A percentile compares a stretch with the other conserved stretches of the same genome.
phyloP scores from a whole-genome alignment of 2,888 invertebrate genomes.

The Chironomus tentans region DNA sequence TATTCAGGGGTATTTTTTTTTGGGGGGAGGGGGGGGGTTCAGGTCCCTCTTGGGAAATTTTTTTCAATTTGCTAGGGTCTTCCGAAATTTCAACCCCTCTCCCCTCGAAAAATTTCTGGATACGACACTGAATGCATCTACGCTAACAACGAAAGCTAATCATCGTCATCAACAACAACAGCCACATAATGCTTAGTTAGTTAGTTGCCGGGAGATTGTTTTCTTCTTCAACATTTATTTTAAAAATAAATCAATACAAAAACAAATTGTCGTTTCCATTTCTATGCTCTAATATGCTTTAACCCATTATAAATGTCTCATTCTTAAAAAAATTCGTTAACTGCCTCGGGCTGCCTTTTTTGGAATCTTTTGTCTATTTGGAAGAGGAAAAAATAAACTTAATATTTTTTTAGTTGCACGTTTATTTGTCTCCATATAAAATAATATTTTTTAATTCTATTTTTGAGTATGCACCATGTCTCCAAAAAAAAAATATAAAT shows the following conservation, averaged over 20 bases:
- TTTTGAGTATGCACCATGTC: slow-evolving; percentile 15
- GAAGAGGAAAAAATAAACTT: too few species aligned
- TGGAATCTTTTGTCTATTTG: background rate
- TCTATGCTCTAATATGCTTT: background rate
- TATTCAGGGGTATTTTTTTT: too few species aligned
- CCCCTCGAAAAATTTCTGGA: too few species aligned
- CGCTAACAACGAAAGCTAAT: too few species aligned
- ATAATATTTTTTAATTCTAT: slow-evolving; percentile 19
- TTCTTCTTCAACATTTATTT: background rate
- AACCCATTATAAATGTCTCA: background rate
- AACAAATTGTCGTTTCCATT: slow-evolving; percentile 5
- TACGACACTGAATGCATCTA: too few species aligned
- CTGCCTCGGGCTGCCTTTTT: background rate
- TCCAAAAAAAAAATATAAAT: background rate
- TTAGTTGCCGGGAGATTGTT: background rate
- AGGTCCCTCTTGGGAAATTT: too few species aligned
- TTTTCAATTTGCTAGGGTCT: too few species aligned
- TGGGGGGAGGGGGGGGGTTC: too few species aligned
- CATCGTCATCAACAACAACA: too few species aligned
- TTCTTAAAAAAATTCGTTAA: background rate
- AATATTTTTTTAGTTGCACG: background rate
- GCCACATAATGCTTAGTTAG: too few species aligned
- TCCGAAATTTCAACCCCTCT: too few species aligned
- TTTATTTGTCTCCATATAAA: background rate
- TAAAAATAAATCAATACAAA: slow-evolving; percentile 17